Evolutionary conservation across 2,888 invertebrate genomes (phyloP), one percentile per base, ranked within the genome.

Genomic region (Folsomia manolachei): DNA sequence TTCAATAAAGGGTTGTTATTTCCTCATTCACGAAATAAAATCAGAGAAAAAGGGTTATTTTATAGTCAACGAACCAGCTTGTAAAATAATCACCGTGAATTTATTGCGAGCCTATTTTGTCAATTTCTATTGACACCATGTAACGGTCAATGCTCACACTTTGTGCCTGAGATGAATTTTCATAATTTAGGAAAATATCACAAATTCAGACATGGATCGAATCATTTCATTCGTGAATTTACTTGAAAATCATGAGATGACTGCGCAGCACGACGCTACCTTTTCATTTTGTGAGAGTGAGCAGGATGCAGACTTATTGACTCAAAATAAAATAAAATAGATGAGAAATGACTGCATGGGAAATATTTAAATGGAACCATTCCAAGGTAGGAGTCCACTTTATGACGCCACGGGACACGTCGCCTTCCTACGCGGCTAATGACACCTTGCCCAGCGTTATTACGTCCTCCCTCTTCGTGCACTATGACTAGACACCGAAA

Each of bases 391-490:
- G 39, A 39, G 14, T 4, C 39, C 39, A 39, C 39, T 39, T 39
- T 39, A 14, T 39, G 39, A 66, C 66, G 23, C 66, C 52, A 19
- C 23, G 66, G 66, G 66, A 66, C 66, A 14, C 62, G 14, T 9
- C 4, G 2, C n/a, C 64, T 62, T 19, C 62, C 67, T 61, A 66
- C 68, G 68, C 63, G 61, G 66, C 27, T 67, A 61, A 72, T 27
- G 25, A 72, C n/a, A n/a, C n/a, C n/a, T n/a, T n/a, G n/a, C n/a
- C n/a, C n/a, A n/a, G n/a, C n/a, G n/a, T n/a, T n/a, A n/a, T n/a
- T n/a, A n/a, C 39, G 39, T 39, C 39, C 39, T 39, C 39, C 39
- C 14, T 39, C 39, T 39, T 14, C 39, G 39, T 14, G 39, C 7
- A 4, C 14, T 9, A 39, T 39, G 39, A 39, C 39, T 39, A 39